Base-by-base conservation (phyloP, 2,797 vertebrate genomes). In the Leucoraja ocellata region DNA sequence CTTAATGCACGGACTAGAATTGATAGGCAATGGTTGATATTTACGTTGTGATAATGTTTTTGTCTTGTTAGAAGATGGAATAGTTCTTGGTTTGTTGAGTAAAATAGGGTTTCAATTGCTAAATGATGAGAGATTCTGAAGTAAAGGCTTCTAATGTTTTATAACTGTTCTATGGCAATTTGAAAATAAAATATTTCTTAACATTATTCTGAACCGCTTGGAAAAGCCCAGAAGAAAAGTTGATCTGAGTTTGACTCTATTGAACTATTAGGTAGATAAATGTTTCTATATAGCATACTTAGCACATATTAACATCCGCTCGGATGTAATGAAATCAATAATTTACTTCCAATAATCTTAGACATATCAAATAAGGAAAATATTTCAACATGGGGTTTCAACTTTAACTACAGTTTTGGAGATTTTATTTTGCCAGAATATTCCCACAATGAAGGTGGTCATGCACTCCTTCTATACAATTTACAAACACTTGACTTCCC, bases 391-490 rank as follows among this genome's bases (percentile, higher is more conserved):
- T 54, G 71, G 4, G n/a, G 46, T 28, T 8, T 25, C 90, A 21
- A 71, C 71, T 76, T 92, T 92, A 92, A 54, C 39, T 58, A 54
- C 76, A 92, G 71, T 76, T 76, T 92, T 7, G 18, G 71, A 92
- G 68, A 58, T 58, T 25, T 71, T 92, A 1, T 76, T 92, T 76
- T 92, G 39, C 71, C 90, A 73, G 96, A 96, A 95, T 94, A 94
- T 94, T 94, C 92, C 94, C 96, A 96, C 94, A 97, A 97, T 96
- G 94, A 94, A 93, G 94, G 94, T 94, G 94, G 95, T 96, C 97
- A 97, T 97, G 97, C 97, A 96, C 94, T 95, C 94, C 94, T 95
- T 93, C 61, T 95, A 95, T 96, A 97, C 96, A 97, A 93, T 96
- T 95, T 97, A 95, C 96, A 97, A 95, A 92, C 36, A 92, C 90